Evolutionary conservation across 2,888 invertebrate species (phyloP), one percentile per base, ranked within the genome.

Genomic region (Phyllotreta cruciferae): DNA sequence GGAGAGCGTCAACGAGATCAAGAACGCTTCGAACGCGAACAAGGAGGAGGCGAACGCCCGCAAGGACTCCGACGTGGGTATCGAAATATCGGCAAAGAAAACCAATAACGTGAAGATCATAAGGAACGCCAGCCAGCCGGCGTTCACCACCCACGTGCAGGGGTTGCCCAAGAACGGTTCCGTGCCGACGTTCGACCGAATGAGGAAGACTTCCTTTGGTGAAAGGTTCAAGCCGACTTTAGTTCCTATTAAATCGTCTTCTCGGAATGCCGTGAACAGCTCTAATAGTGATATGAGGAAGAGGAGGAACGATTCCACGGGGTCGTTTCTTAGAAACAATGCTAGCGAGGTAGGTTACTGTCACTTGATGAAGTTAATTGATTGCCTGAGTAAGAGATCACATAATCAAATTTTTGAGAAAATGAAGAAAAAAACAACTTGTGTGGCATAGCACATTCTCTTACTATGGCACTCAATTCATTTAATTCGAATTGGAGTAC

Each of bases 141-240:
- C 93, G 9, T 93, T 93, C 80, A 89, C 90, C 14, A 86, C 90
- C 6, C 78, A 77, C 55, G 75, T 75, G 1, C 73, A 73, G 44
- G 90, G 90, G 6, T 78, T 88, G 75, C 93, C 94, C 61, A 94
- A 94, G 82, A 94, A 94, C 78, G 93, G 93, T 45, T 94, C 94
- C 2, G 94, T 95, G 69, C 94, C 94, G 35, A 91, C 93, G 79
- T 94, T 95, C 82, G 93, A 93, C 81, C 84, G 94, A 49, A 91
- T 93, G 65, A 85, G 93, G 54, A 93, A 93, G 80, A 91, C 92
- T 45, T 92, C 92, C 72, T 88, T 90, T 62, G 90, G 92, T 57
- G 93, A 93, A 80, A 86, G 91, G 77, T 93, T 90, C 79, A 92
- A 92, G 78, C 93, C 93, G 68, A 91, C 92, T 70, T 82, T 93